phyloP scores from a whole-genome alignment of 2,888 invertebrate species.

The Allacma fusca region DNA sequence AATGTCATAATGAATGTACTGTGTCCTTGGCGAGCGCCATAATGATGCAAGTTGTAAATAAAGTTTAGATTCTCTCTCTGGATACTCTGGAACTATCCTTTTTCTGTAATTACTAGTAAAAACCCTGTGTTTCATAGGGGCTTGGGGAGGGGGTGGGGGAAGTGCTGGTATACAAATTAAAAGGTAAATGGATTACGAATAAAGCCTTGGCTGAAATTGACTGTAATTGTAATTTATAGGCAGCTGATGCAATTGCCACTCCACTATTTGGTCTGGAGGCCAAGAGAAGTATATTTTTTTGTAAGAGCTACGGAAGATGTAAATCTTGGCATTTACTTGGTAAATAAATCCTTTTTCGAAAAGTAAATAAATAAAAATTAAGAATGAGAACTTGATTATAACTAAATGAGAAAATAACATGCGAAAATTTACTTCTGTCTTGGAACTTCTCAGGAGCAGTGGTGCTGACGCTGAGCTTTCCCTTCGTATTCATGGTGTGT shows the following conservation, averaged over 20 bases:
- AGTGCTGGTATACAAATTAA: no score
- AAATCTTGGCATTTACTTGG: constrained; percentile 92
- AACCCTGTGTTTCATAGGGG: no score
- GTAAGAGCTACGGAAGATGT: constrained; percentile 78
- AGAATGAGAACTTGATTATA: no score
- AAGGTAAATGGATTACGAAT: no score
- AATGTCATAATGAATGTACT: no score
- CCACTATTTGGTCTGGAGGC: constrained; percentile 87
- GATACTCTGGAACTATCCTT: no score
- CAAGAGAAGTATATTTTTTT: constrained; percentile 74
- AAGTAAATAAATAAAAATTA: no score
- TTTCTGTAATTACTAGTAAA: no score
- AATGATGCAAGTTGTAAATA: no score
- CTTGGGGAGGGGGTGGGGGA: no score
- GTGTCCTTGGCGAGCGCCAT: no score
- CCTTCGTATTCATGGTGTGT: constrained; percentile 85
- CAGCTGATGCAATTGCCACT: constrained; percentile 85
- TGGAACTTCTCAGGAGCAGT: constrained; percentile 71
- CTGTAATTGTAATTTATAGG: constrained; percentile 63
- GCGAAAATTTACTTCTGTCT: neutral
- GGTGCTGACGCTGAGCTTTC: constrained; percentile 80
- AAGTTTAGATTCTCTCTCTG: no score
- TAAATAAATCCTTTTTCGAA: constrained; percentile 65
- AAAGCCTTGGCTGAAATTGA: constrained; percentile 2
- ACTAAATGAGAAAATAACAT: neutral